Base-by-base conservation (phyloP, 2,113 vertebrate genomes). In the Sylvilagus bachmani region DNA sequence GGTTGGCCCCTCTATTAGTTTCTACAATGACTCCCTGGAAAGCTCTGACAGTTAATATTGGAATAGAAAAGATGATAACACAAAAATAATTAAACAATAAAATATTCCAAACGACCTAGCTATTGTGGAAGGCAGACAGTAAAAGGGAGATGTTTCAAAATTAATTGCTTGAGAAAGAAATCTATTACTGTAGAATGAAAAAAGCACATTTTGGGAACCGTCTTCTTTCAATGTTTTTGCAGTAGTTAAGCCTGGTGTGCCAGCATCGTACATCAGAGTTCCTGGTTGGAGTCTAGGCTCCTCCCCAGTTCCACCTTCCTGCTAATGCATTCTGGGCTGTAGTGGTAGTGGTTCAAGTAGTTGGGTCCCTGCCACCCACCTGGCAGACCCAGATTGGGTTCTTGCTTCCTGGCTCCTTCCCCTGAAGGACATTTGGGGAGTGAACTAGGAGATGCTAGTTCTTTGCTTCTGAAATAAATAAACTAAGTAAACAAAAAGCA, bases 81-180 rank as follows among this genome's bases (percentile, higher is more conserved):
- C 64, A 66, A 96, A 90, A 58, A 75, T 4, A 58, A 64, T 64
- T 84, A 79, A 77, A 25, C 92, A 13, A 74, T 2, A 94, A 90
- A 93, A 94, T 78, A 66, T 3, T 31, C 25, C 77, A 73, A 80
- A 86, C 84, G 13, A 84, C n/a, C 53, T 84, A 89, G 49, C 87
- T 62, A 73, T 5, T 80, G 4, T 22, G 70, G 44, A 88, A 62
- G 8, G 10, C 12, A 38, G 1, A 44, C 24, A 89, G 19, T 27
- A 77, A 82, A 66, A 62, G n/a, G 64, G 19, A 96, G 31, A 49
- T 55, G 7, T 38, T 90, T 80, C 53, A 53, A 77, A 85, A 83
- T 25, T 71, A 77, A 73, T 17, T 81, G 3, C 36, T 29, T 73
- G 19, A 87, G 9, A 9, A 83, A 83, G 9, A 33, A 53, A 49